A percentile compares a stretch with the other conserved stretches of the same genome.
phyloP scores from a whole-genome alignment of 2,797 vertebrate species.

The Enteromius argenteus region DNA sequence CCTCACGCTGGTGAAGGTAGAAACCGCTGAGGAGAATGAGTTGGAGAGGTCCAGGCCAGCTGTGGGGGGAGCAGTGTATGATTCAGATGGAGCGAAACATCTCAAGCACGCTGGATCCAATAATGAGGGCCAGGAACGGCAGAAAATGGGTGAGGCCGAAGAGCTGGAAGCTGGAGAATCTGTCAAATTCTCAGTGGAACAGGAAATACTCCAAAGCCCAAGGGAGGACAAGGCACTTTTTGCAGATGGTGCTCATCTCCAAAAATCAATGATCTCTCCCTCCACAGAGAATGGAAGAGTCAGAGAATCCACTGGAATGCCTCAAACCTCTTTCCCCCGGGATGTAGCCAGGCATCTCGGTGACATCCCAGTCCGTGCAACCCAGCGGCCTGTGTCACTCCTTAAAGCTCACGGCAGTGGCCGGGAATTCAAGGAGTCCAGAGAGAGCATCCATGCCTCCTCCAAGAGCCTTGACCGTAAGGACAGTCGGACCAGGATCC shows the following conservation, averaged over 20 bases:
- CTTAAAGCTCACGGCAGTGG: conserved; percentile 77
- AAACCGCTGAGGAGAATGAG: conserved; percentile 85
- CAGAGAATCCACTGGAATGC: conserved; percentile 57
- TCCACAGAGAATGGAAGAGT: conserved; percentile 55
- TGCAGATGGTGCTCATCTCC: conserved; percentile 55
- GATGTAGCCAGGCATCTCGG: conserved; percentile 60
- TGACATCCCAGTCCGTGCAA: conserved; percentile 69
- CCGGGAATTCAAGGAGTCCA: conserved; percentile 73
- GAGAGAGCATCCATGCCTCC: conserved; percentile 77
- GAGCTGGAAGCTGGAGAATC: conserved; percentile 59
- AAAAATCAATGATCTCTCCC: conserved; percentile 68
- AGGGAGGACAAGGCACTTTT: conserved; percentile 58
- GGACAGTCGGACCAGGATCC: conserved; percentile 71
- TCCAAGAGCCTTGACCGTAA: conserved; percentile 82
- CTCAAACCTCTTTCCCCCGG: conserved; percentile 54
- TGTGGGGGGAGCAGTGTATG: conserved; percentile 66
- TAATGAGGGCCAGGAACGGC: conserved; percentile 48
- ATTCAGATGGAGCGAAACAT: conserved; percentile 44
- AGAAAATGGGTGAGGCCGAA: conserved; percentile 63
- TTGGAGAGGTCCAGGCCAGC: conserved; percentile 69
- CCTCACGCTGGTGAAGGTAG: conserved; percentile 95
- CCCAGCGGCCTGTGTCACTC: conserved; percentile 75
- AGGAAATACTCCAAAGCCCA: conserved; percentile 62
- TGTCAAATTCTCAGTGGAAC: conserved; percentile 62
- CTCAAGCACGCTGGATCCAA: conserved; percentile 41